Evolutionary conservation across 2,888 invertebrate species (phyloP).

Genomic region (Dusona sp.): DNA sequence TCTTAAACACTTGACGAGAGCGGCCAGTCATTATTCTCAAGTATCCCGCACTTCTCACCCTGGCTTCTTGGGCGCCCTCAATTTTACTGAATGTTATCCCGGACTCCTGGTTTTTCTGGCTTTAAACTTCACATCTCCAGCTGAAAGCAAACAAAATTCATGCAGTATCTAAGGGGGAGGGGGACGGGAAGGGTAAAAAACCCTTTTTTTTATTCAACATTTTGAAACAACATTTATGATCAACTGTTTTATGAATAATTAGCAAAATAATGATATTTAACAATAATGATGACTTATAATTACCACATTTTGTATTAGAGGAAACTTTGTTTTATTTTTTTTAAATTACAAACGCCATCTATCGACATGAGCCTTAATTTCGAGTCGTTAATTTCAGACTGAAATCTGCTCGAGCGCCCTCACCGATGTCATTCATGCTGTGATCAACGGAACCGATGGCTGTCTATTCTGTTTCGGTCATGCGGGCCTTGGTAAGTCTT

Average conservation of each 20-base stretch:
- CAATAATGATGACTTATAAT: neutral
- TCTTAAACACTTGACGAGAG: slow-evolving; percentile 78
- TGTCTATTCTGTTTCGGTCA: slow-evolving; percentile 96
- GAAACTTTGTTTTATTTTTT: neutral
- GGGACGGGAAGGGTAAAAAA: neutral
- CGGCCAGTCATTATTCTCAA: slow-evolving; percentile 75
- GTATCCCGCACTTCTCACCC: slow-evolving; percentile 69
- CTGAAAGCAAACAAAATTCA: slow-evolving; percentile 22
- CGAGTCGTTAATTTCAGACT: slow-evolving; percentile 88
- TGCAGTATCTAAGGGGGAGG: neutral
- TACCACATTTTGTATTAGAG: neutral
- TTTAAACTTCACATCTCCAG: slow-evolving; percentile 14
- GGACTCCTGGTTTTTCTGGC: slow-evolving; percentile 44
- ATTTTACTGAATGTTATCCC: slow-evolving; percentile 40
- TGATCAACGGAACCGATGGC: slow-evolving; percentile 97
- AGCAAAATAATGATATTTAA: neutral
- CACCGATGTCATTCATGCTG: slow-evolving; percentile 97
- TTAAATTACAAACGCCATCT: neutral
- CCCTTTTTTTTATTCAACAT: slow-evolving; percentile 2
- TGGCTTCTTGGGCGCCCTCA: slow-evolving; percentile 47
- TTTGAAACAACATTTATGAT: neutral
- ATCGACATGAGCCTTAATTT: slow-evolving; percentile 17
- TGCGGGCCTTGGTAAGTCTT: slow-evolving; percentile 91
- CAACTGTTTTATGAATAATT: neutral
- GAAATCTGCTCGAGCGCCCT: slow-evolving; percentile 96